A percentile compares a stretch with the other conserved stretches of the same genome.
These are phyloP conservation scores for Ciconia maguari DNA, from an alignment of 2,113 vertebrate genomes.

Conservation along the genomic window DNA sequence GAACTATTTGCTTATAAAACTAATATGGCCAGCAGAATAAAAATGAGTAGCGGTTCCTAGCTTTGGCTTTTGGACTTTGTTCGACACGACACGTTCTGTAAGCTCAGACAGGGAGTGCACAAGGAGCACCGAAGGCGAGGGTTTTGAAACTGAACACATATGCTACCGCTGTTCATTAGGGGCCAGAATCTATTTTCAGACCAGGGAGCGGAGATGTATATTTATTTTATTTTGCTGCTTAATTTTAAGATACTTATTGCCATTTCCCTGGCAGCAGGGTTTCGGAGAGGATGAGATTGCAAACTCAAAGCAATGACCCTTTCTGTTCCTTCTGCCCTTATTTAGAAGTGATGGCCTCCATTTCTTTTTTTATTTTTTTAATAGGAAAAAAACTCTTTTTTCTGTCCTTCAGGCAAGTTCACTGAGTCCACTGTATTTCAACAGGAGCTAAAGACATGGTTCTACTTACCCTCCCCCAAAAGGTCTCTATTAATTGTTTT, in stretches of 20 bases:
- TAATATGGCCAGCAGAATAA: conserved; percentile 1
- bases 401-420: conserved; percentile 64
- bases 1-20: conserved; percentile 48
- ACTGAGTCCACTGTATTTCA: conserved; percentile 71
- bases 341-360: conserved; percentile 18
- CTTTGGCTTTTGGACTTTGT: neutral
- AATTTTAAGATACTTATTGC: conserved; percentile 18
- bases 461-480: conserved; percentile 54
- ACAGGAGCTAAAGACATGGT: conserved; percentile 62
- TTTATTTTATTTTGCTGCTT: conserved; percentile 34
- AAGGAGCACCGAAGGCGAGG: neutral
- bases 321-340: conserved; percentile 14
- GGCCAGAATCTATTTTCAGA: neutral
- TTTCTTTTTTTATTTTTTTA: neutral
- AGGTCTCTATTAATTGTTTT: conserved; percentile 75
- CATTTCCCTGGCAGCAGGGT: conserved; percentile 20
- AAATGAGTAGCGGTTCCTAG: neutral
- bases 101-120: neutral
- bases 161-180: neutral
- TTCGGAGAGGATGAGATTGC: neutral
- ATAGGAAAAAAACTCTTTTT: neutral
- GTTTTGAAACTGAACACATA: neutral
- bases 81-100: rapidly evolving
- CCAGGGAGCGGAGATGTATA: neutral
- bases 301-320: neutral